Conservation (phyloP, 2,797 vertebrate species). For the Neosalanx taihuensis region DNA sequence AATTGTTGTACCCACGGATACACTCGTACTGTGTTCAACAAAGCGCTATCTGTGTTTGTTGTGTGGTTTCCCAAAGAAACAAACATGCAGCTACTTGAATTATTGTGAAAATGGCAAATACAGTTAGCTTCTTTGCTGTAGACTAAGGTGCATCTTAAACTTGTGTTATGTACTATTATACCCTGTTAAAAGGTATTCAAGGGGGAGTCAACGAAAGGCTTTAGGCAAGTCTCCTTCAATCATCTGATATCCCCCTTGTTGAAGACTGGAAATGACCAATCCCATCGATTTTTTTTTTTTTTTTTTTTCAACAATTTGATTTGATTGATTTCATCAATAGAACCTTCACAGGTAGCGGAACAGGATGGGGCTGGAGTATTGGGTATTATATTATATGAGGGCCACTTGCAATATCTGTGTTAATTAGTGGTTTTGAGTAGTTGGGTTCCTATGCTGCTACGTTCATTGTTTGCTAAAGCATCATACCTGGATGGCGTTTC, state of each 20-base stretch:
- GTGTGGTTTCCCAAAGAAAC: neutral
- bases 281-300: constrained; percentile 18
- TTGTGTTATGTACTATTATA: constrained; percentile 17
- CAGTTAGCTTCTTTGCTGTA: neutral
- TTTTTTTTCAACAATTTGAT: neutral
- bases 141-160: neutral
- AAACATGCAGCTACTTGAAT: constrained; percentile 1
- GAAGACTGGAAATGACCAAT: constrained; percentile 34
- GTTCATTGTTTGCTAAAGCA: constrained; percentile 55
- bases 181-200: constrained; percentile 30
- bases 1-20: neutral
- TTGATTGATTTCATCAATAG: neutral
- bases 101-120: neutral
- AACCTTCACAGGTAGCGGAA: constrained; percentile 4
- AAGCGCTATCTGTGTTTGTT: constrained; percentile 1
- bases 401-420: constrained; percentile 61
- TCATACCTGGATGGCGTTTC: constrained; percentile 44
- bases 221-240: constrained; percentile 40
- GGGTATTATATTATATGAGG: constrained; percentile 47
- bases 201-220: constrained; percentile 28
- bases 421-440: constrained; percentile 32
- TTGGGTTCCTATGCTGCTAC: constrained; percentile 67
- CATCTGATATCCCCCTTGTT: constrained; percentile 35
- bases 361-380: constrained; percentile 17
- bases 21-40: neutral